Evolutionary conservation across 2,888 invertebrate species (phyloP).

Genomic region (Orthonevra nobilis): DNA sequence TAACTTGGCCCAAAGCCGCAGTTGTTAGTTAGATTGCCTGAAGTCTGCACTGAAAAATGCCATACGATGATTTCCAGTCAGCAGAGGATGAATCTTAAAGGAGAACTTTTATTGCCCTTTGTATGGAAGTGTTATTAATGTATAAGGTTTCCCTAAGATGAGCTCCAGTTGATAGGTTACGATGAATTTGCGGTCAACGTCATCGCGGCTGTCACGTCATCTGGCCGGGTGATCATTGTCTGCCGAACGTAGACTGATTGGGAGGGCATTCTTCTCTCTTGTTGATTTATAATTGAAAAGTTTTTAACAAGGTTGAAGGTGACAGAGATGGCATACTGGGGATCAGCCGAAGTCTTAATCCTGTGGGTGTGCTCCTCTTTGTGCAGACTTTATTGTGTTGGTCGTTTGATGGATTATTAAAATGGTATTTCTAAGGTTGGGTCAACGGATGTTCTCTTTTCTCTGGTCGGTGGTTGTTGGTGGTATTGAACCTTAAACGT

Average conservation of each 20-base stretch:
- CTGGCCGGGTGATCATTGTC: conserved; percentile 34
- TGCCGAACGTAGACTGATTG: conserved; percentile 41
- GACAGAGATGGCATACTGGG: conserved; percentile 37
- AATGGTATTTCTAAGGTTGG: conserved; percentile 35
- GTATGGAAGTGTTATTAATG: conserved; percentile 28
- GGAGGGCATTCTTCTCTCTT: conserved; percentile 44
- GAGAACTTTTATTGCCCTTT: conserved; percentile 53
- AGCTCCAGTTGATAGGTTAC: conserved; percentile 24
- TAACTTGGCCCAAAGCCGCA: conserved; percentile 54
- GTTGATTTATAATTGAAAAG: conserved; percentile 70
- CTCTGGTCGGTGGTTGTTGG: background rate
- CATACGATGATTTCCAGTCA: conserved; percentile 29
- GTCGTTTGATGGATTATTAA: conserved; percentile 60
- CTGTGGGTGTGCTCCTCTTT: conserved; percentile 48
- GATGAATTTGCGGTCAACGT: conserved; percentile 60
- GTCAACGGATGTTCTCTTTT: conserved; percentile 10
- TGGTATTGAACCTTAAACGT: conserved; percentile 32
- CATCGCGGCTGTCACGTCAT: conserved; percentile 66
- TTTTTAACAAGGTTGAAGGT: conserved; percentile 70
- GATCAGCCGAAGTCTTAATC: conserved; percentile 44
- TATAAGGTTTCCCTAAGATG: conserved; percentile 41
- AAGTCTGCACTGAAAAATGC: conserved; percentile 32
- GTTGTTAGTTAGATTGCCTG: conserved; percentile 49
- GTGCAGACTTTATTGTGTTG: conserved; percentile 19
- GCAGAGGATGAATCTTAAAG: conserved; percentile 10